phyloP scores from a whole-genome alignment of 2,797 vertebrate genomes.

The Acrossocheilus fasciatus region DNA sequence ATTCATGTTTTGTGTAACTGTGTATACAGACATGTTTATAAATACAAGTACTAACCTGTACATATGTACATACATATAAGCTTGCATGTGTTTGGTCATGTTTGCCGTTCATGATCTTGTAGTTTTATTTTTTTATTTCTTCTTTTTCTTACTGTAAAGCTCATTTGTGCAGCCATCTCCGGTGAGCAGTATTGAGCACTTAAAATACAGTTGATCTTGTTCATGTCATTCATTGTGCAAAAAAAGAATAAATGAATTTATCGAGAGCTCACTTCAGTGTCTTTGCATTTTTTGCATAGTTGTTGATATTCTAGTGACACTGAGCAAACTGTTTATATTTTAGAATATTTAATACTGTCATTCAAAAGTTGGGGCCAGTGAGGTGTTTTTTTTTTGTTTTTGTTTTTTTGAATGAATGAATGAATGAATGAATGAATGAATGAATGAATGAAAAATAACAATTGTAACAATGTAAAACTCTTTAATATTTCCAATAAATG shows the following conservation, averaged over 20 bases:
- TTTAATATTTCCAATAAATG: background rate
- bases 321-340: background rate
- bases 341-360: background rate
- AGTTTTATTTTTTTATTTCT: conserved; percentile 77
- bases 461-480: too few species aligned
- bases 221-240: conserved; percentile 99
- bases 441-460: too few species aligned
- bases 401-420: too few species aligned
- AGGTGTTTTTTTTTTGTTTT: too few species aligned
- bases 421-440: too few species aligned
- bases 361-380: background rate
- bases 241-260: conserved; percentile 95
- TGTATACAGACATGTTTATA: conserved; percentile 84
- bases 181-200: conserved; percentile 98
- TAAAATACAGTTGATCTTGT: conserved; percentile 97
- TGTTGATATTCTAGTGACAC: background rate
- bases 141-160: conserved; percentile 82
- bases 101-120: conserved; percentile 97
- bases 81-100: conserved; percentile 99
- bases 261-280: conserved; percentile 69
- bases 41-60: conserved; percentile 84
- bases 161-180: conserved; percentile 92
- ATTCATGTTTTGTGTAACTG: conserved; percentile 85
- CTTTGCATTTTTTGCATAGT: background rate
- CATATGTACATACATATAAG: conserved; percentile 86